Evolutionary conservation across 2,888 invertebrate species (phyloP), one percentile per base, ranked within the genome.

Genomic region (Leptinotarsa juncta): DNA sequence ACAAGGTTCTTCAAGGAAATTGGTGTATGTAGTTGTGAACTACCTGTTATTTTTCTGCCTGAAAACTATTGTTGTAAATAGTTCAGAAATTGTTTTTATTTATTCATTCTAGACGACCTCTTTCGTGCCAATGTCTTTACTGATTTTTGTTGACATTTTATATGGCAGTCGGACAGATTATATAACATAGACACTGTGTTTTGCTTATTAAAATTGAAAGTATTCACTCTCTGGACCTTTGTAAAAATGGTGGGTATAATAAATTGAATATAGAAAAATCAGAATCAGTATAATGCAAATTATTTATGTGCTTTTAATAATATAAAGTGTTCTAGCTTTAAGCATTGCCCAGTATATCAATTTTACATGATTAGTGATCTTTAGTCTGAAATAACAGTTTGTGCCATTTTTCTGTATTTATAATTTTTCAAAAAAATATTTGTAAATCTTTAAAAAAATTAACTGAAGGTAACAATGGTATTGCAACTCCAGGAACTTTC

Each of bases 1-100:
- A 51, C 62, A 67, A 53, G 42, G 48, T 57, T 49, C 60, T 66
- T 42, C 49, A 51, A 65, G 70, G 55, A 70, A 72, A 42, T 50
- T 70, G 49, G 50, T 32, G 73, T 66, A 42, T 68, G 77, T 78
- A 77, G 79, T 80, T 77, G 67, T 74, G 68, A 78, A 78, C 75
- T 77, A 74, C 48, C 57, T 71, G 65, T 65, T 71, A 50, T 71
- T 68, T 55, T 72, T 50, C 23, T 70, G 23, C n/a, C 65, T 51
- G 16, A 48, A 77, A 83, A 83, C 84, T 85, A 85, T 85, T 85
- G 85, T 85, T 85, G 73, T 85, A 85, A 83, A 85, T 85, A 85
- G 84, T 84, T 81, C 73, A 50, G 42, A 74, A 74, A 67, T 78
- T 70, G 71, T 67, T 77, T 75, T 77, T 79, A 80, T 81, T 81